phyloP scores from a whole-genome alignment of 64 coral and sea anemone genomes.

The Montipora foliosa region DNA sequence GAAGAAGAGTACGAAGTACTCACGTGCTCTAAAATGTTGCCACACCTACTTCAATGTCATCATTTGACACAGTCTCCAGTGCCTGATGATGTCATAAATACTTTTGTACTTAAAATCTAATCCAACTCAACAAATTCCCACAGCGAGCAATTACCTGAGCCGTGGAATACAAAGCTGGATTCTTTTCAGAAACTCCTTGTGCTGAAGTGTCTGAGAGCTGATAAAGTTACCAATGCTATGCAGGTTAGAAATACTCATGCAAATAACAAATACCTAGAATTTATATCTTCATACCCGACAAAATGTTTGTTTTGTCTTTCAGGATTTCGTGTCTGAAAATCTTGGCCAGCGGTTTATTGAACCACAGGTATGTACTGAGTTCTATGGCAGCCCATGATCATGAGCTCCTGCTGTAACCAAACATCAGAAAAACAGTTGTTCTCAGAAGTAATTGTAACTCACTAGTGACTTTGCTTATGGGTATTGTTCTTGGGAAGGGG shows the following conservation, averaged over 20 bases:
- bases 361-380: conserved; percentile 77
- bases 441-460: background rate
- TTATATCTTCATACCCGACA: background rate
- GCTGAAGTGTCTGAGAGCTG: conserved; percentile 90
- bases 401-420: too few species aligned
- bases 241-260: conserved; percentile 63
- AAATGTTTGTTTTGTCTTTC: background rate
- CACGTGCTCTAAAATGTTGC: too few species aligned
- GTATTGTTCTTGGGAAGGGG: too few species aligned
- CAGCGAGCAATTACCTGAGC: conserved; percentile 89
- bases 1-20: too few species aligned
- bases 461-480: background rate
- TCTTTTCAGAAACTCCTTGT: conserved; percentile 91
- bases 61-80: background rate
- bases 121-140: background rate
- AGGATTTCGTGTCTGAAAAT: conserved; percentile 95
- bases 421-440: background rate
- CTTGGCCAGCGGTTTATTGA: conserved; percentile 99
- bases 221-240: conserved; percentile 99
- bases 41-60: too few species aligned
- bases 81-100: background rate
- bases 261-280: background rate
- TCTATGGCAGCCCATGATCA: background rate
- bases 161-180: conserved; percentile 92
- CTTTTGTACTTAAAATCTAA: background rate